These are phyloP conservation scores for Drosophila sp. DNA, from an alignment of 1,140 invertebrate species.

Conservation along the genomic window DNA sequence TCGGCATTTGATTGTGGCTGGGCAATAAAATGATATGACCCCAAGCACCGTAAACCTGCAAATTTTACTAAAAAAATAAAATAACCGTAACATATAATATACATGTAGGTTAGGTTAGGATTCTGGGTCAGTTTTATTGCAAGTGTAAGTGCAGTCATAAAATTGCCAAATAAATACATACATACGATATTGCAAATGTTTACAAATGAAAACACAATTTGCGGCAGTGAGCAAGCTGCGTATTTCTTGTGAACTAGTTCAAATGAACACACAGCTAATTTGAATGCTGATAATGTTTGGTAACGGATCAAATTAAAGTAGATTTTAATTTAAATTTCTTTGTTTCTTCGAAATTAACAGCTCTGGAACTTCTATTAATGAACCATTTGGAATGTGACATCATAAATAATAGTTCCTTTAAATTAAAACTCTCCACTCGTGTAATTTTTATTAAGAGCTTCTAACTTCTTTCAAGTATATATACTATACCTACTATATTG, in stretches of 20 bases:
- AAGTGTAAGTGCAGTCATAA: conserved; percentile 14
- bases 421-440: too few relatives aligned
- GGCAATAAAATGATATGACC: conserved; percentile 46
- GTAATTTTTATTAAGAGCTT: too few relatives aligned
- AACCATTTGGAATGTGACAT: neutral
- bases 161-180: conserved; percentile 14
- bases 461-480: too few relatives aligned
- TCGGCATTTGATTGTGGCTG: conserved; percentile 45
- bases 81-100: neutral
- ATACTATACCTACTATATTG: too few relatives aligned
- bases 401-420: neutral
- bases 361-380: too few relatives aligned
- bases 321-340: too few relatives aligned
- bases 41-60: conserved; percentile 25
- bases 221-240: neutral
- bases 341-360: too few relatives aligned
- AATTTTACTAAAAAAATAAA: conserved; percentile 13
- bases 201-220: conserved; percentile 8
- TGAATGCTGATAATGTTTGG: too few relatives aligned
- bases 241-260: conserved; percentile 5
- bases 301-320: too few relatives aligned
- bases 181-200: neutral
- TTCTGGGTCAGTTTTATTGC: conserved; percentile 4
- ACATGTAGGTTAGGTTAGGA: conserved; percentile 19
- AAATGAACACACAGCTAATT: neutral